Evolutionary conservation across 1,140 invertebrate genomes (phyloP), one percentile per base, ranked within the genome.

Genomic region (Argopecten irradians): DNA sequence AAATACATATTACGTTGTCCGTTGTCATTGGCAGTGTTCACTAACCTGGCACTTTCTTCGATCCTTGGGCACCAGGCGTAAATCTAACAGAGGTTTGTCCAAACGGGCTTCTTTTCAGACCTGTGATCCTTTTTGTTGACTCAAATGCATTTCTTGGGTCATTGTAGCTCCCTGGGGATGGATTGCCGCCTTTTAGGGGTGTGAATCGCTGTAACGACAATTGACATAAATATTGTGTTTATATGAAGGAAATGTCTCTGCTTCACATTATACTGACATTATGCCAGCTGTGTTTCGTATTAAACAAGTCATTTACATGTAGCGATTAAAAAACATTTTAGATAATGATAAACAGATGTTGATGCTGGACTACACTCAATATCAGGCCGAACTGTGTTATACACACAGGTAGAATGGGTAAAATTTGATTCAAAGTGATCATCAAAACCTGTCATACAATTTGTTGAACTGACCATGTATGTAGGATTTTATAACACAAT

Each of bases 51-150:
- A 89, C 92, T 84, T 89, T 90, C 85, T 91, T 93, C 14, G 84
- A 83, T 71, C 14, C 55, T 16, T 88, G 90, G 85, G 85, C 84
- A 35, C 92, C 86, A 28, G 88, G 89, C 16, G 91, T 88, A 88
- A 95, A 95, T 86, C 95, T 89, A 0, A 94, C 93, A 32, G 95
- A 93, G 28, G 95, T 95, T 89, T 95, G 94, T 16, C 94, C 93
- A 92, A 95, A 95, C 22, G 95, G 95, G 88, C 94, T 95, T 87
- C 93, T 91, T 87, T 95, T 95, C 86, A 95, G 88, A 33, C 95
- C 94, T 13, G 93, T 93, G 3, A 94, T 90, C 87, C 93, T 92
- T 46, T 94, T 94, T 34, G 94, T 85, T 46, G 88, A 85, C 22
- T 94, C 93, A 85, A 95, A 91, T 19, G 95, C 95, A 83, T 93